A percentile compares a stretch with the other conserved stretches of the same genome.
phyloP scores from a whole-genome alignment of 2,113 vertebrate species.

The Bubalus kerabau region DNA sequence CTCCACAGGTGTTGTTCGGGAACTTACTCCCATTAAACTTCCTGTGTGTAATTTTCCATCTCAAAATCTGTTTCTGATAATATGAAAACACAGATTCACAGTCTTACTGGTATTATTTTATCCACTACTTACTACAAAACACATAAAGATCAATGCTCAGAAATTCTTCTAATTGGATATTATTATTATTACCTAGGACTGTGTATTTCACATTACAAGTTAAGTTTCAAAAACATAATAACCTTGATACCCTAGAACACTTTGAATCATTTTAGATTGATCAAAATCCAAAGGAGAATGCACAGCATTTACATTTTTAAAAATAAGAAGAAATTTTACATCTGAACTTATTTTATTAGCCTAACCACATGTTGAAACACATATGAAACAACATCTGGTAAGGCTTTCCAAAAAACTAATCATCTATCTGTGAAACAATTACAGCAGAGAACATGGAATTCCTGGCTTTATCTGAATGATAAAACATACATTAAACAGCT shows the following conservation, averaged over 20 bases:
- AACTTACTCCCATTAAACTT: neutral
- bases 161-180: neutral
- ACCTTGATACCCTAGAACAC: neutral
- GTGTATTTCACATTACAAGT: neutral
- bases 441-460: neutral
- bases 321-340: neutral
- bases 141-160: neutral
- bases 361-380: neutral
- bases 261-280: neutral
- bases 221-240: neutral
- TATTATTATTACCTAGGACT: neutral
- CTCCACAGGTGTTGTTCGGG: no score
- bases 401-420: neutral
- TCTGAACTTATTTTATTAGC: neutral
- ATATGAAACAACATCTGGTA: neutral
- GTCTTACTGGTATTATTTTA: neutral
- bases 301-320: neutral
- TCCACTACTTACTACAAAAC: neutral
- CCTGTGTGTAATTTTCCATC: neutral
- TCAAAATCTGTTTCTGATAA: neutral
- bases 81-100: neutral
- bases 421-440: conserved; percentile 5
- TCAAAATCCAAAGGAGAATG: neutral
- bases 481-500: conserved; percentile 15
- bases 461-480: neutral